Evolutionary conservation across 2,113 vertebrate species (phyloP), one percentile per base, ranked within the genome.

Genomic region (Ondatra zibethicus): DNA sequence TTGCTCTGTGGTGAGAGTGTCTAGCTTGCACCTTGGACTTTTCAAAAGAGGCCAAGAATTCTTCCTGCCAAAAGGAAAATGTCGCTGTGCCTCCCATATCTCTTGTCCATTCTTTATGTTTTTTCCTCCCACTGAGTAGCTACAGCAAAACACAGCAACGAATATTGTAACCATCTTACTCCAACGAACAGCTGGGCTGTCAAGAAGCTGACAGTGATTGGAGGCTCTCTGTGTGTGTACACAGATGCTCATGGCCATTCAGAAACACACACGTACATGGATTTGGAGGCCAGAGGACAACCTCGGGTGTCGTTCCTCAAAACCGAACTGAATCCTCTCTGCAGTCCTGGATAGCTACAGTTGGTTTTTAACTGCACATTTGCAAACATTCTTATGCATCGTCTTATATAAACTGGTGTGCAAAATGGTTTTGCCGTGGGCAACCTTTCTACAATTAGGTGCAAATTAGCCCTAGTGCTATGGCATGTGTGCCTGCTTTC

Each of bases 91-190:
- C 58, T 45, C 81, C 3, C 52, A 52, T 12, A 89, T 39, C 95
- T 89, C 50, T 66, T 91, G 73, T 93, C 68, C 70, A 92, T 66
- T 94, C 31, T 47, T 81, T 81, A 27, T 36, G n/a, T n/a, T n/a
- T 86, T 17, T 7, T 21, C 86, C 77, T 27, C 65, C 33, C 52
- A 61, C 92, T 92, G 91, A 82, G 76, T 94, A 97, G 94, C 66
- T 61, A 87, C 89, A 96, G 73, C 39, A 92, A 94, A 96, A 91
- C 78, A 61, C 29, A 89, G 66, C 75, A 70, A 42, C 84, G 94
- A 95, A 94, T 85, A 92, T 97, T 97, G 96, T 78, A 95, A 86
- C 91, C 73, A 21, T 81, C 88, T 95, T 78, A 87, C 77, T 94
- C 73, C 45, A 81, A 84, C 50, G 39, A 72, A n/a, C 36, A 76